Evolutionary conservation across 2,113 vertebrate genomes (phyloP).

Genomic region (Gracilinanus agilis): DNA sequence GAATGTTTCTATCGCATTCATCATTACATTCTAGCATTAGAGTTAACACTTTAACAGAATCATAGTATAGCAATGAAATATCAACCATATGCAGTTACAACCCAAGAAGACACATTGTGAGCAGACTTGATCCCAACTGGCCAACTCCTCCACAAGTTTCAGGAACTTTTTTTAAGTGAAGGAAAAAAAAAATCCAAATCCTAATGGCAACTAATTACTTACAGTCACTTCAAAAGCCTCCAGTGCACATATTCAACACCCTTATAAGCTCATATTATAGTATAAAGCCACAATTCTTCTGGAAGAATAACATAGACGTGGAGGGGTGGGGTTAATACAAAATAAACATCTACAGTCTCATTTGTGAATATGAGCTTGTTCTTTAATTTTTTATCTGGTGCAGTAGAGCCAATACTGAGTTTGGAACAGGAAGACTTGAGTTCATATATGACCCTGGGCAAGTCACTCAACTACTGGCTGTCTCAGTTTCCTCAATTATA

Average conservation of each 20-base stretch:
- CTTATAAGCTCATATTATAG: slow-evolving; percentile 9
- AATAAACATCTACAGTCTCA: neutral
- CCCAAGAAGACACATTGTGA: slow-evolving; percentile 18
- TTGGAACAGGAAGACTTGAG: neutral
- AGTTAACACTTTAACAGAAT: slow-evolving; percentile 19
- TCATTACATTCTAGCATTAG: slow-evolving; percentile 24
- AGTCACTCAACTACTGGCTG: too few relatives aligned
- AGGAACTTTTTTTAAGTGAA: slow-evolving; percentile 52
- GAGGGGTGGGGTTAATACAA: neutral
- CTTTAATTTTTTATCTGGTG: slow-evolving; percentile 29
- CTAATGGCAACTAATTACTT: neutral
- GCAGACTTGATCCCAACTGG: neutral
- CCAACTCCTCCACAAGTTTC: slow-evolving; percentile 6
- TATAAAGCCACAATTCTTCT: slow-evolving; percentile 39
- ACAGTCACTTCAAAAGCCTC: slow-evolving; percentile 14
- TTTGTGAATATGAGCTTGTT: neutral
- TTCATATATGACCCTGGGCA: neutral
- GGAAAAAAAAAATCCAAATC: slow-evolving; percentile 28
- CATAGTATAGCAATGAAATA: slow-evolving; percentile 14
- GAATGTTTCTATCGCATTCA: slow-evolving; percentile 42
- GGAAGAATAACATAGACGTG: neutral
- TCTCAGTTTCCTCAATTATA: neutral
- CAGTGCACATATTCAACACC: neutral
- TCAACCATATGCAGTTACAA: slow-evolving; percentile 16
- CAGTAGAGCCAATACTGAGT: neutral